Conservation (phyloP, 2,888 invertebrate genomes). For the Perdita meconis region DNA sequence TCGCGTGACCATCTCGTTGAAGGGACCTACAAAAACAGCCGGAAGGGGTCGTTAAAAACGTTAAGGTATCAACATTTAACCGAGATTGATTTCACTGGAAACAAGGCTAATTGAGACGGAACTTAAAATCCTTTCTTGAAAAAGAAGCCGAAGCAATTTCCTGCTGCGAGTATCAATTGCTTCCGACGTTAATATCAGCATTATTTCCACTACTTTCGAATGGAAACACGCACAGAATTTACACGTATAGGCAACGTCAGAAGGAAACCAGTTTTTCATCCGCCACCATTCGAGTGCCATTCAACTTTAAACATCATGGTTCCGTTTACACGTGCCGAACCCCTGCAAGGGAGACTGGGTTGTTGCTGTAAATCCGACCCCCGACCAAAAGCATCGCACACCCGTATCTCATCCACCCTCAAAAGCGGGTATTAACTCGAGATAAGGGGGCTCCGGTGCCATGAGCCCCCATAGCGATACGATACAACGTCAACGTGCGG, state of each 20-base stretch:
- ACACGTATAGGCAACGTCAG: slow-evolving; percentile 3
- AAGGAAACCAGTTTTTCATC: background rate
- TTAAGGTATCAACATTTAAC: background rate
- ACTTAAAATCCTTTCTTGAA: background rate
- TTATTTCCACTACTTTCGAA: too few relatives aligned
- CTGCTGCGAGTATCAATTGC: background rate
- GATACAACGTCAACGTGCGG: slow-evolving; percentile 69
- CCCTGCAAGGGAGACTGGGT: background rate
- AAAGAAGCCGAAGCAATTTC: background rate
- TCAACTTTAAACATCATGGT: slow-evolving; percentile 30
- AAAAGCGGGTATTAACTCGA: slow-evolving; percentile 67
- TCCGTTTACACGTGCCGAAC: slow-evolving; percentile 5
- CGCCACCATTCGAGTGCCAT: background rate
- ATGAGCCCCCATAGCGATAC: slow-evolving; percentile 53
- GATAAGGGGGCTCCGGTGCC: slow-evolving; percentile 70
- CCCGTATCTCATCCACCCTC: slow-evolving; percentile 32
- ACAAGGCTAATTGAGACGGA: background rate
- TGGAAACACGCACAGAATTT: background rate
- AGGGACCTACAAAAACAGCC: background rate
- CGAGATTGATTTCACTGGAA: slow-evolving; percentile 1
- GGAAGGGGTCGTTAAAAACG: background rate
- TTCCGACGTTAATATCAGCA: background rate
- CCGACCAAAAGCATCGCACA: slow-evolving; percentile 9
- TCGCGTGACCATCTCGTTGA: slow-evolving; percentile 24
- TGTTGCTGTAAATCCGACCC: background rate